A percentile compares a stretch with the other conserved stretches of the same genome.
phyloP scores from a whole-genome alignment of 2,888 invertebrate species.

The Morinoia aosen region DNA sequence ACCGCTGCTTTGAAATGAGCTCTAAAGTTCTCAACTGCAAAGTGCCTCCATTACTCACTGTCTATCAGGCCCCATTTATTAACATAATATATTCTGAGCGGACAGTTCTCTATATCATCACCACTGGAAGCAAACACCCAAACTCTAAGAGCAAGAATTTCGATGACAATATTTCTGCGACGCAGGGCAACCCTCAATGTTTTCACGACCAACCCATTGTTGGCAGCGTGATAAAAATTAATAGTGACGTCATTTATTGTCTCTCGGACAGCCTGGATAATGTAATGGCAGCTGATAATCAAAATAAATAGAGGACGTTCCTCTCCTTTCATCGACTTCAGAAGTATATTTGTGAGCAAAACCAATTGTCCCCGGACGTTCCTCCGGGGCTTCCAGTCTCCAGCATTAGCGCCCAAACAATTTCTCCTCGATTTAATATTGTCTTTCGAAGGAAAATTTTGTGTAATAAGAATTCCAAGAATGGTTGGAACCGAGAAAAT shows the following conservation, averaged over 20 bases:
- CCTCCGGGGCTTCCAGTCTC: neutral
- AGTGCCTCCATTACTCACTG: neutral
- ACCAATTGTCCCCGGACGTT: neutral
- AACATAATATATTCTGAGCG: neutral
- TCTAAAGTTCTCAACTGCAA: slow-evolving; percentile 17
- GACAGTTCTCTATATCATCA: neutral
- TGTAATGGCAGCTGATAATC: neutral
- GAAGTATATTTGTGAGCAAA: neutral
- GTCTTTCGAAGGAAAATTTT: neutral
- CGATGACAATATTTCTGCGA: neutral
- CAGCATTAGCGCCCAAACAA: neutral
- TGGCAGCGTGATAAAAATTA: neutral
- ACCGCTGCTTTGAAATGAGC: neutral
- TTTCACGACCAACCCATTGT: neutral
- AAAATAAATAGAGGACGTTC: neutral
- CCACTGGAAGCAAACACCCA: neutral
- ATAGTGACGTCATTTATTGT: neutral
- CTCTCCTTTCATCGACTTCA: neutral
- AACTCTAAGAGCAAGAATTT: neutral
- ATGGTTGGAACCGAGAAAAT: neutral
- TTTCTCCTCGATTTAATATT: neutral
- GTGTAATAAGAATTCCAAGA: neutral
- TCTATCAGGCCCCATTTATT: slow-evolving; percentile 1
- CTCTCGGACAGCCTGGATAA: neutral
- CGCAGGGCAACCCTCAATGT: neutral